Conservation (phyloP, 2,113 vertebrate species). For the Callocephalon fimbriatum region DNA sequence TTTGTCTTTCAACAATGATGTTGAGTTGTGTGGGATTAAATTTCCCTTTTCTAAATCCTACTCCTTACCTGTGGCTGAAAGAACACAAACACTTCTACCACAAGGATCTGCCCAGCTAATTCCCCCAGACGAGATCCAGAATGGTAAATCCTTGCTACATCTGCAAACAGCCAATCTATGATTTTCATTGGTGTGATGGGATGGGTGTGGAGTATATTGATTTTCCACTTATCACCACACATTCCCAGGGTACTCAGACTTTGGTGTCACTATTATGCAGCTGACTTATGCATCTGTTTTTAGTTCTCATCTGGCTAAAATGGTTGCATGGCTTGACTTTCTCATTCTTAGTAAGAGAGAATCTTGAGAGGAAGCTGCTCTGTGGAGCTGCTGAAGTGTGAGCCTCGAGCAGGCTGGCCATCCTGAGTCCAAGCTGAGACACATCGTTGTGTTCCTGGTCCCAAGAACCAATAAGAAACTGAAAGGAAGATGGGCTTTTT, state of each 20-base stretch:
- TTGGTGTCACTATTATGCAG: background rate
- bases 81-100: background rate
- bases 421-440: background rate
- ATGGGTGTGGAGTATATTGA: background rate
- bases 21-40: background rate
- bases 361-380: background rate
- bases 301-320: background rate
- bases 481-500: background rate
- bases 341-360: background rate
- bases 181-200: background rate
- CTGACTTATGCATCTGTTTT: background rate
- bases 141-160: background rate
- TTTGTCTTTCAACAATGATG: background rate
- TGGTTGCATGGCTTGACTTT: background rate
- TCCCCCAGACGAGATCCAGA: background rate
- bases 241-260: background rate
- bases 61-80: background rate
- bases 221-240: background rate
- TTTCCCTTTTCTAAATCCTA: background rate
- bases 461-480: background rate
- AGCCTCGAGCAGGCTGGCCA: accelerated
- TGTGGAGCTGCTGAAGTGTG: accelerated
- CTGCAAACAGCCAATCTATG: background rate
- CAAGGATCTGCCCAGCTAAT: background rate
- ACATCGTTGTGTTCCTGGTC: background rate